Evolutionary conservation across 53 echinoderm and acorn worm species (phyloP), one percentile per base, ranked within the genome.

Genomic region (Echinometra lucunter): DNA sequence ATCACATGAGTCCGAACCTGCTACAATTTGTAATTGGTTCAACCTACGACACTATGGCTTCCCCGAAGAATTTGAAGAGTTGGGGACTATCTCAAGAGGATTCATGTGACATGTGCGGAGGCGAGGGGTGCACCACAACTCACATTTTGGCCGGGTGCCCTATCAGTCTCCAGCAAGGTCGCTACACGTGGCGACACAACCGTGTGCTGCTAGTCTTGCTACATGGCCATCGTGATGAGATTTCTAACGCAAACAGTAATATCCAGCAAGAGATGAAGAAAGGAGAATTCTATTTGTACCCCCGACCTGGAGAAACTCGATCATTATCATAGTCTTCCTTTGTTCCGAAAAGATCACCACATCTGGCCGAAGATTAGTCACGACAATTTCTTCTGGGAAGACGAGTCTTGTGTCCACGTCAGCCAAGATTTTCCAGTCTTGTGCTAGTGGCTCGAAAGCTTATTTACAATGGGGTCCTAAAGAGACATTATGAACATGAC

Each of bases 111-210:
- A 8, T 23, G 25, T 69, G 56, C 13, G 56, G 69, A 27, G 69
- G 69, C 28, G 25, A 69, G 28, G 25, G 69, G 69, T 21, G 35
- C 19, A 82, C 82, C 34, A 37, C 82, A 35, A 42, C 82, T 19
- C 35, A 82, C 82, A 82, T 82, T 13, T 19, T 56, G 56, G 56
- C 56, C 13, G 56, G 56, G 56, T 82, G 82, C 38, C 40, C 82
- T 44, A 42, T 19, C 18, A 82, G 82, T 37, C 82, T 82, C 17
- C 82, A 82, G 45, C 82, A 82, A 44, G 82, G 82, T 4, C 82
- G 82, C 18, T 82, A 82, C 21, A 82, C 82, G 4, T 82, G 82
- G 82, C 82, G 34, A 35, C 82, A 82, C 6, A 82, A 82, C 34
- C 34, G 82, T 35, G 82, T 82, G 38, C 82, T 82, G 6, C 38